phyloP scores from a whole-genome alignment of 2,797 vertebrate genomes.

The Sebastes kiyomatsui region DNA sequence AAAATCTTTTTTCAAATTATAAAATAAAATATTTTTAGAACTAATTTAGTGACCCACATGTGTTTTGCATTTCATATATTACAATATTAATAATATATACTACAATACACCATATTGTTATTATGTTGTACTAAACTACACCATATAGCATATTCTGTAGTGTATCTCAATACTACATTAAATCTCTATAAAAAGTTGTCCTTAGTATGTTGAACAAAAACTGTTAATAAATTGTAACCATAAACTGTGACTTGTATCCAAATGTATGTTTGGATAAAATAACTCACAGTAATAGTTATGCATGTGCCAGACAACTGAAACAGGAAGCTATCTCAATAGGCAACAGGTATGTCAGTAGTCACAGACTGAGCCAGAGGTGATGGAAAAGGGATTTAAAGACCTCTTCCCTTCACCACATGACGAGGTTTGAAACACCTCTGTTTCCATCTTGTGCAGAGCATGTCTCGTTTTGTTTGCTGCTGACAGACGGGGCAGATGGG shows the following conservation, averaged over 20 bases:
- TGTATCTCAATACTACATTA: neutral
- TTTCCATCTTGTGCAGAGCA: constrained; percentile 37
- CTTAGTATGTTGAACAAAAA: neutral
- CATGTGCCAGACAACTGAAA: neutral
- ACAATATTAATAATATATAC: too few species aligned
- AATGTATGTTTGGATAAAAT: neutral
- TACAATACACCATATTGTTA: neutral
- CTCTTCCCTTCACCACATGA: neutral
- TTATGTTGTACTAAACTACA: neutral
- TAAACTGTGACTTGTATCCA: neutral
- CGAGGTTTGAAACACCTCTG: constrained; percentile 2
- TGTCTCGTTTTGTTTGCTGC: constrained; percentile 44
- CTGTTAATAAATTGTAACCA: neutral
- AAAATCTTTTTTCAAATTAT: too few species aligned
- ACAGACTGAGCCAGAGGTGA: neutral
- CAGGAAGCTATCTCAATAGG: neutral
- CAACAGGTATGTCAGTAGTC: neutral
- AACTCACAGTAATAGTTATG: neutral
- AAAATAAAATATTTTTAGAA: too few species aligned
- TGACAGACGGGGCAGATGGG: constrained; percentile 74
- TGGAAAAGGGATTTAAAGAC: constrained; percentile 1
- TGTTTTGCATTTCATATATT: too few species aligned
- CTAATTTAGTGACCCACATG: too few species aligned
- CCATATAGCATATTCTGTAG: neutral
- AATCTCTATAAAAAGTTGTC: neutral